Evolutionary conservation across 2,797 vertebrate genomes (phyloP), one percentile per base, ranked within the genome.

Genomic region (Neoniphon sammara): DNA sequence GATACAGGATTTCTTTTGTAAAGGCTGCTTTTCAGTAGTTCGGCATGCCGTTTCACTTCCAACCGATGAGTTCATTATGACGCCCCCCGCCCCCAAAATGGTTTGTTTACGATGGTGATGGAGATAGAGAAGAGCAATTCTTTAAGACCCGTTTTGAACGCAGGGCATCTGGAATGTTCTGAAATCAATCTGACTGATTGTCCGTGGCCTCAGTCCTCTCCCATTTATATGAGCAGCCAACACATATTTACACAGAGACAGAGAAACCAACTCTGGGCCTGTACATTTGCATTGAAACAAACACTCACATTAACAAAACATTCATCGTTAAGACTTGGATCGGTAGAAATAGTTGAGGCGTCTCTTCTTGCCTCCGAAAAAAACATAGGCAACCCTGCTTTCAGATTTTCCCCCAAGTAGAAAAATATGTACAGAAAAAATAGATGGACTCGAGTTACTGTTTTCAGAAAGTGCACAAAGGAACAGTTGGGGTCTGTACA

Each of bases 391-490:
- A 85, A 75, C 65, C 73, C 66, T 73, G 70, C 70, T 82, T 77
- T 85, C 30, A 80, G 30, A 72, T 75, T 77, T 56, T 82, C 63
- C 69, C 42, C 61, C 70, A 18, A 72, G 70, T 90, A 81, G 88
- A 90, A 90, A 92, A 80, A 84, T 90, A 92, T 91, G 72, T 91
- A 87, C 87, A 93, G 25, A 70, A 87, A 80, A 80, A 56, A 80
- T 53, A 66, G 34, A 77, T 73, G 49, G 73, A 86, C 66, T 71
- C 71, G 56, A 59, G 62, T 80, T 75, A 69, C 50, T 64, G 68
- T 60, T 30, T 82, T 84, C 47, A 87, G 78, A 94, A 94, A 93
- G 89, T 93, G 92, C 92, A 92, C 83, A 85, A 83, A 83, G 66
- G 42, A 84, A 88, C 59, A 76, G 73, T 75, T 46, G 2, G 42